Evolutionary conservation across 2,113 vertebrate genomes (phyloP).

Genomic region (Sturnus vulgaris): DNA sequence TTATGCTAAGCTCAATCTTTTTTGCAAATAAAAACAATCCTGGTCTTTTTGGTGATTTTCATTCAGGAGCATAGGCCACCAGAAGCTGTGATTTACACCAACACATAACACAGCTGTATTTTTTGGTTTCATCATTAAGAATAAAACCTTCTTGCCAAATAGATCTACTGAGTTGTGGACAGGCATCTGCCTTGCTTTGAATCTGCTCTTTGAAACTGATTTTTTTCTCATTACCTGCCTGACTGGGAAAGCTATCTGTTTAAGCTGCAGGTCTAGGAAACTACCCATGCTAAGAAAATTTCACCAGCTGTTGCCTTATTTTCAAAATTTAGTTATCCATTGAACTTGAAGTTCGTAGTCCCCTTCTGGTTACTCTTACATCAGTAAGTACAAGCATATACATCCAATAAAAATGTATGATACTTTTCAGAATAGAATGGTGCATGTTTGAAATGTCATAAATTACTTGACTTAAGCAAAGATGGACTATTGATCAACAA

Average conservation of each 20-base stretch:
- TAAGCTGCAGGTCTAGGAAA: neutral
- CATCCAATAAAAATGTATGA: neutral
- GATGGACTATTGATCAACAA: neutral
- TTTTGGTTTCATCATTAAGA: neutral
- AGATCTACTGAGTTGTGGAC: neutral
- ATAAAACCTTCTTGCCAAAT: neutral
- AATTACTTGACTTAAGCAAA: neutral
- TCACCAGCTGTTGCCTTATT: neutral
- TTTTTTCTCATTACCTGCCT: neutral
- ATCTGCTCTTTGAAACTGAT: neutral
- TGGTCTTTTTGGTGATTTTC: neutral
- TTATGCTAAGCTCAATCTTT: neutral
- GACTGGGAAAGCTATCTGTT: neutral
- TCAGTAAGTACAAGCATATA: neutral
- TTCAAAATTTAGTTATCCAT: neutral
- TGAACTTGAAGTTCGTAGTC: neutral
- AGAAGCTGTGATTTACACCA: neutral
- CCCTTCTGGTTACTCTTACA: neutral
- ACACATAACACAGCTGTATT: neutral
- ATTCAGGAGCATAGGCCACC: neutral
- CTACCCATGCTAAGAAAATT: neutral
- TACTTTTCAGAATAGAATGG: neutral
- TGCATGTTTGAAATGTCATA: neutral
- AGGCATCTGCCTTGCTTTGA: neutral
- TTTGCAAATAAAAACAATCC: neutral